Evolutionary conservation across 2,113 vertebrate species (phyloP), one percentile per base, ranked within the genome.

Genomic region (Physeter macrocephalus): DNA sequence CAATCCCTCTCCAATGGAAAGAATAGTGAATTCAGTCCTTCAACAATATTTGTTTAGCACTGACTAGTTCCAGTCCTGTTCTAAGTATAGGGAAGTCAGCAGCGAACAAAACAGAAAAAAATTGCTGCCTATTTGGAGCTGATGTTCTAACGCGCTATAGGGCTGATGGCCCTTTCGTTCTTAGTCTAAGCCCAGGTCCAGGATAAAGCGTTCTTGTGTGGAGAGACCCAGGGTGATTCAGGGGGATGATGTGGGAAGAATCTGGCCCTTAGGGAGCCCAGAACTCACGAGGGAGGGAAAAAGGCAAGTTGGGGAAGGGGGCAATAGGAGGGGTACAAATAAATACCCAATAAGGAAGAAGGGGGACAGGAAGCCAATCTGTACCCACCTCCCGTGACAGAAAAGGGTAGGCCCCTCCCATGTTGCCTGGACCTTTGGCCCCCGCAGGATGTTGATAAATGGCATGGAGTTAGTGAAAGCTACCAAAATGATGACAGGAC

Each of bases 401-500:
- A 36, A 74, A 27, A 39, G 5, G 12, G 2, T 18, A 17, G 29
- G 34, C 57, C 49, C 46, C 57, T 69, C 96, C 85, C 34, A 7
- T 6, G 27, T 75, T 36, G 54, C 61, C 49, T 62, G 82, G 77
- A 86, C 92, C 84, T 75, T 83, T 77, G 64, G 81, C 71, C 85
- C 90, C 49, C 0, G 8, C 23, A 54, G 95, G 83, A 86, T 96
- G 39, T 91, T 88, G 71, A 80, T 52, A 88, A 92, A 96, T 93
- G 95, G 67, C 41, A 77, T 25, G 34, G 92, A 88, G 61, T 85
- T 75, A 95, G 85, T 59, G 82, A 72, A 87, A 97, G 78, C 81
- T 59, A 27, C 87, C 85, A 54, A 77, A 89, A 64, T 57, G 77
- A 81, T 78, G 96, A 81, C 93, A 88, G 85, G 72, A 62, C 88